phyloP scores from a whole-genome alignment of 37 sponge, comb jelly and placozoan genomes.

The Haliclona indistincta region DNA sequence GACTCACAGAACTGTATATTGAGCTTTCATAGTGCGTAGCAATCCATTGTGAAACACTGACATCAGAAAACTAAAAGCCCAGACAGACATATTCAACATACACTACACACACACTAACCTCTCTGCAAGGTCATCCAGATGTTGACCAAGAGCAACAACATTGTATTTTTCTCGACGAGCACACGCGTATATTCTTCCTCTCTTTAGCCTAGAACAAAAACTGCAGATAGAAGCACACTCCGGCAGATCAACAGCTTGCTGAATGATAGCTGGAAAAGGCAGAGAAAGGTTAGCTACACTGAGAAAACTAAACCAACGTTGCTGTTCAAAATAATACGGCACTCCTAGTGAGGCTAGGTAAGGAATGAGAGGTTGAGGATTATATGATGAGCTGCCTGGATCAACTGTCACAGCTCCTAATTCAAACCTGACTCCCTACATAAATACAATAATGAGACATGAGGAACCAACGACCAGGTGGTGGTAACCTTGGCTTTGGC shows the following conservation, averaged over 20 bases:
- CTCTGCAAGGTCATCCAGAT: constrained; percentile 92
- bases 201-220: constrained; percentile 93
- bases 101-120: constrained; percentile 12
- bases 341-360: constrained; percentile 79
- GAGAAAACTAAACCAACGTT: constrained; percentile 47
- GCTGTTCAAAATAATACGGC: constrained; percentile 86
- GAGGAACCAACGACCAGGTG: too few species aligned
- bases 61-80: constrained; percentile 81
- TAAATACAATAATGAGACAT: too few species aligned
- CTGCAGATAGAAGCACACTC: constrained; percentile 82
- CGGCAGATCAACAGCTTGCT: constrained; percentile 61
- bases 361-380: constrained; percentile 88
- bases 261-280: constrained; percentile 59
- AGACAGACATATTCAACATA: background rate
- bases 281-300: background rate
- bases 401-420: constrained; percentile 93
- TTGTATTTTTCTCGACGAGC: constrained; percentile 87
- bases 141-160: constrained; percentile 92
- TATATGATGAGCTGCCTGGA: constrained; percentile 76
- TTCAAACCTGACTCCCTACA: constrained; percentile 66
- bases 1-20: constrained; percentile 80
- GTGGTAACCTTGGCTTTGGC: constrained; percentile 64
- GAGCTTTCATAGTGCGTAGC: constrained; percentile 94
- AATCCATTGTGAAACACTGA: constrained; percentile 90
- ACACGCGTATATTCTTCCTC: constrained; percentile 84